Base-by-base conservation (phyloP, 2,888 invertebrate species). In the Pterostichus madidus region DNA sequence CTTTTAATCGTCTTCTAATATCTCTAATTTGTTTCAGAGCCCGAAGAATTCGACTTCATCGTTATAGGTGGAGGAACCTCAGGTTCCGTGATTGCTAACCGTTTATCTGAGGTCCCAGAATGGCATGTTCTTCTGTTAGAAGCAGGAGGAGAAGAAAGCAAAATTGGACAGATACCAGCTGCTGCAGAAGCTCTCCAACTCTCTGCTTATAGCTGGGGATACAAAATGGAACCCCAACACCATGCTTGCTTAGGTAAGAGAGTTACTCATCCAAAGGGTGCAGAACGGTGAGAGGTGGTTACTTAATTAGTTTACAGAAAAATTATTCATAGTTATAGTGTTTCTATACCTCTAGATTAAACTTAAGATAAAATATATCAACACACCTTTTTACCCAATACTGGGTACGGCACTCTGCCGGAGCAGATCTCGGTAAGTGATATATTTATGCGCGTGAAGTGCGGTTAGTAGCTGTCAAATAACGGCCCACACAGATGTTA, bases 11-110 rank as follows among this genome's bases (percentile, higher is more conserved):
- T 39, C 39, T 39, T 39, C 5, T 56, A 8, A 56, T 56, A 0
- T 0, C 2, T 5, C 1, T 49, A 11, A 7, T 49, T 8, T 49
- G 6, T 49, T 15, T 53, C 11, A 83, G 83, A 83, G 10, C 68
- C 83, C 5, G 86, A 88, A 84, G 85, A 84, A 32, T 94, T 94
- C 87, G 94, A 95, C 86, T 95, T 94, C 85, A 90, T 94, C 3
- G 90, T 94, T 24, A 91, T 95, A 0, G 95, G 95, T 0, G 94
- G 94, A 0, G 95, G 95, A 0, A 93, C 94, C 0, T 93, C 94
- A 0, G 96, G 96, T 0, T 93, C 94, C 0, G 94, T 93, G 0
- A 86, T 96, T 8, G 95, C 95, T 0, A 93, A 94, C 85, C 91
- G 96, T 0, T 90, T 96, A 0, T 92, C 94, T 0, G 95, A 95